Evolutionary conservation across 1,140 invertebrate genomes (phyloP).

Genomic region (Dendrolimus kikuchii): DNA sequence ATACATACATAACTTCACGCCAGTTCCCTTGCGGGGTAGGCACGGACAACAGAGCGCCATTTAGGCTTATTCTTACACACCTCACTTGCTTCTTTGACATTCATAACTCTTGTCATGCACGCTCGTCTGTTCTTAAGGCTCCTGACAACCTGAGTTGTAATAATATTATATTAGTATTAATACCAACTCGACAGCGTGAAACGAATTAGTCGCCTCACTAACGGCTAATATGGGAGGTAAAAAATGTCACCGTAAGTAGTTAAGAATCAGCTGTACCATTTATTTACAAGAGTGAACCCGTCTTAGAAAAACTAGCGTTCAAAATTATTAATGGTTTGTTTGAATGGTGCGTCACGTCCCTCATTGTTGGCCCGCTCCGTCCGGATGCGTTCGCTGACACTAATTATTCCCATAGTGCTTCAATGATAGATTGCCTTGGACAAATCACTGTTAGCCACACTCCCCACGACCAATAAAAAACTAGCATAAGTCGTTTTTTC

Average conservation of each 20-base stretch:
- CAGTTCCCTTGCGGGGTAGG: no score
- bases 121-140: no score
- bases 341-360: conserved; percentile 52
- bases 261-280: conserved; percentile 59
- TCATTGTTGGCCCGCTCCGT: conserved; percentile 56
- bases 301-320: conserved; percentile 61
- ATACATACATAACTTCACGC: no score
- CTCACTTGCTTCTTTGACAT: no score
- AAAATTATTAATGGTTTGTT: conserved; percentile 67
- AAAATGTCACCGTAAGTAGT: conserved; percentile 63
- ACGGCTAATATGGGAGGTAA: conserved; percentile 24
- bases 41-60: no score
- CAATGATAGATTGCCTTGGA: conserved; percentile 66
- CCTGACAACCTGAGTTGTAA: no score
- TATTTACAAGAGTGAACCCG: conserved; percentile 59
- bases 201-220: conserved; percentile 22
- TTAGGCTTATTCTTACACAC: no score
- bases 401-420: conserved; percentile 64
- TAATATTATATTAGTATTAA: no score
- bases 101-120: no score
- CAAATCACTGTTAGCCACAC: conserved; percentile 58
- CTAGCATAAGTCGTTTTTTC: conserved; percentile 47
- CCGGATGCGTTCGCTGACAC: conserved; percentile 62
- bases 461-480: conserved; percentile 54
- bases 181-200: conserved; percentile 12